Base-by-base conservation (phyloP, 2,888 invertebrate genomes). In the Autographa pulchrina region DNA sequence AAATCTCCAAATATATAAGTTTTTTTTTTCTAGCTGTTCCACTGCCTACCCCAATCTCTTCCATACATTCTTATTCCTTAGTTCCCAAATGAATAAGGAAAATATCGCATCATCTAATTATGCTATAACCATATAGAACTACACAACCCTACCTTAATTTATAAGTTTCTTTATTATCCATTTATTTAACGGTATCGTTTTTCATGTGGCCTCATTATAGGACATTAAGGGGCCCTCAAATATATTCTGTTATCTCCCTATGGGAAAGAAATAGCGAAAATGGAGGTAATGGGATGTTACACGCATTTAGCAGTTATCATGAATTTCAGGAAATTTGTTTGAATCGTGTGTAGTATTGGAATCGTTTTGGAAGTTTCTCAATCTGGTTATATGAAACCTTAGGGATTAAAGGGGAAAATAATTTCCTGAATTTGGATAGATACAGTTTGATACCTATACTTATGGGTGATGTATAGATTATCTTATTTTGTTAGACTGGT, bases 111-210 rank as follows among this genome's bases (percentile, higher is more conserved):
- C 48, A 7, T 48, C n/a, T 48, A 7, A 48, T 48, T n/a, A 48
- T 48, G 48, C n/a, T 48, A 48, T n/a, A n/a, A 48, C 48, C 48
- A 48, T n/a, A 48, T 0, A n/a, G n/a, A 48, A n/a, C 48, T 48
- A 48, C 48, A 20, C 52, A 70, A 61, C 66, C n/a, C 43, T 43
- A 20, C 64, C 52, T 62, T 70, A 82, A 86, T 84, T 80, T 84
- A 82, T 80, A 83, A 87, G 70, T 86, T 86, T 77, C 63, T 65
- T 80, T 80, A 85, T 85, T 82, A 85, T 80, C 73, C 69, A 72
- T 67, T 82, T 85, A 72, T 67, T 82, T 85, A 84, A 78, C 77
- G 83, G 61, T 25, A 65, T 72, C 82, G 72, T 87, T 83, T 85
- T 80, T 87, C 85, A 86, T 86, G 70, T 31, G 61, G 72, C 60